A percentile compares a stretch with the other conserved stretches of the same genome.
phyloP scores from a whole-genome alignment of 2,113 vertebrate species.

The Rhagologus leucostigma region DNA sequence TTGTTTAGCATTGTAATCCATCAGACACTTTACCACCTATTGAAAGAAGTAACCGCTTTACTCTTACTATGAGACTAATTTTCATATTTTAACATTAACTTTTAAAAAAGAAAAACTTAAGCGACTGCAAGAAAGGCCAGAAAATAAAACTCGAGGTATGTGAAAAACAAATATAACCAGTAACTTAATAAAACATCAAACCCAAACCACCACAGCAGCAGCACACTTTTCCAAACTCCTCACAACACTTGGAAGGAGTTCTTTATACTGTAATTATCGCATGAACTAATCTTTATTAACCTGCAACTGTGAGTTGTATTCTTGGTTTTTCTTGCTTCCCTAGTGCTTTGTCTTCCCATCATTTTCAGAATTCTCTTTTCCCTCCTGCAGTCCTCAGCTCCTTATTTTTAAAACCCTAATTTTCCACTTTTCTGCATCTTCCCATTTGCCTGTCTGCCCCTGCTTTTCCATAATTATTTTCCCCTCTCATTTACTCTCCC shows the following conservation, averaged over 20 bases:
- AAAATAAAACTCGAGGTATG: not conserved
- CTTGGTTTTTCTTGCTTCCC: not conserved
- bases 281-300: not conserved
- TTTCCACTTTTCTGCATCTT: not conserved
- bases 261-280: not conserved
- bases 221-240: not conserved
- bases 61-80: not conserved
- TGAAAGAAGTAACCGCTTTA: not conserved
- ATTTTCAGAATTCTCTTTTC: not conserved
- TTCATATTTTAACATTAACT: not conserved
- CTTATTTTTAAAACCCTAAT: not conserved
- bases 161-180: not conserved
- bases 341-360: not conserved
- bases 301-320: not conserved
- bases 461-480: not conserved
- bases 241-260: not conserved
- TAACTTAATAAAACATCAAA: not conserved
- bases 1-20: slow-evolving; percentile 85
- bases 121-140: not conserved
- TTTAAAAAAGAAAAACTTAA: not conserved
- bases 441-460: not conserved
- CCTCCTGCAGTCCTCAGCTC: not conserved
- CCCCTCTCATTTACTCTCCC: not conserved
- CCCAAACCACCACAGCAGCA: not conserved
- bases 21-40: slow-evolving; percentile 84